Evolutionary conservation across 2,888 invertebrate species (phyloP).

Genomic region (Palloptera scutellata): DNA sequence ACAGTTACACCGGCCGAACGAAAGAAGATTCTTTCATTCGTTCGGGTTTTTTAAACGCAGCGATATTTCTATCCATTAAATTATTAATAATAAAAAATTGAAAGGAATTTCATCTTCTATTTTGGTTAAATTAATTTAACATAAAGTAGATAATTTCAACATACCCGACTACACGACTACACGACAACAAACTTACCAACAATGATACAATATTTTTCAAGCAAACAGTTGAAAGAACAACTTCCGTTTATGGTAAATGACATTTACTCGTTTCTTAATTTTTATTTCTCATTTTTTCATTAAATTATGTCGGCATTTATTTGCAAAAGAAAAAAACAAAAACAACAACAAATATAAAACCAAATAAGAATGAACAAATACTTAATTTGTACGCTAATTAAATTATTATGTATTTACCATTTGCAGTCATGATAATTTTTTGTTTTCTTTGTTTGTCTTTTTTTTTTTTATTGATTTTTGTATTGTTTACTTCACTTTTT

Average conservation of each 20-base stretch:
- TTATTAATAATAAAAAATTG: slow-evolving; percentile 5
- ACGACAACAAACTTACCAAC: too few species aligned
- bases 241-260: background rate
- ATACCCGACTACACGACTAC: too few species aligned
- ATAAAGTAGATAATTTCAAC: slow-evolving; percentile 27
- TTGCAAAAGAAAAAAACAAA: slow-evolving; percentile 9
- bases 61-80: too few species aligned
- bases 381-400: slow-evolving; percentile 51
- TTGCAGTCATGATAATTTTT: slow-evolving; percentile 14
- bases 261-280: background rate
- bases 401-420: slow-evolving; percentile 49
- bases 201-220: too few species aligned
- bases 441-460: slow-evolving; percentile 34
- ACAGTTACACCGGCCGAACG: too few species aligned
- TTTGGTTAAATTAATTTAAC: slow-evolving; percentile 7
- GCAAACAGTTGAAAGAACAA: slow-evolving; percentile 15
- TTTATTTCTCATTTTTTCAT: slow-evolving; percentile 8
- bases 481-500: slow-evolving; percentile 35
- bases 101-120: slow-evolving; percentile 41
- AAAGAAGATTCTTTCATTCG: too few species aligned
- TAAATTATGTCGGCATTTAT: background rate
- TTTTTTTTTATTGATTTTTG: slow-evolving; percentile 41
- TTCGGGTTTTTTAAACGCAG: too few species aligned
- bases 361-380: slow-evolving; percentile 36
- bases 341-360: background rate